phyloP scores from a whole-genome alignment of 2,113 vertebrate genomes.

The Lophochroa leadbeateri region DNA sequence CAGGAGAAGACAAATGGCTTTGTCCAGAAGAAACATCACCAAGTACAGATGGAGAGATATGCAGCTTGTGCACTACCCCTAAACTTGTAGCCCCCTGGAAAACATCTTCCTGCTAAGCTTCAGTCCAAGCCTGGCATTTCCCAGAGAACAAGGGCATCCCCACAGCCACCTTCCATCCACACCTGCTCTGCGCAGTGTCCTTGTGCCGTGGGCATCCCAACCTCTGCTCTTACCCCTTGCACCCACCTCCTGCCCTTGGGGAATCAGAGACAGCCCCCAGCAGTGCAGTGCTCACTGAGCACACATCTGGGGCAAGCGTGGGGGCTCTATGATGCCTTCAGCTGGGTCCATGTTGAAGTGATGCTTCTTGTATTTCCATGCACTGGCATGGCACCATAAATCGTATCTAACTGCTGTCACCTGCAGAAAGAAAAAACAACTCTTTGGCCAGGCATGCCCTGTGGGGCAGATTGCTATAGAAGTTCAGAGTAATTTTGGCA shows the following conservation, averaged over 20 bases:
- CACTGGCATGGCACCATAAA: not conserved
- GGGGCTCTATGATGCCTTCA: not conserved
- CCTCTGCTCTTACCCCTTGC: not conserved
- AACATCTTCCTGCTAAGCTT: not conserved
- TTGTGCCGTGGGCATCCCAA: accelerated
- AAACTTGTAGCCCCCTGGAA: not conserved
- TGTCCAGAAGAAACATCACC: not conserved
- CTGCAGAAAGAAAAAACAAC: not conserved
- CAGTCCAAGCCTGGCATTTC: not conserved
- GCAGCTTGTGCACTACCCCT: accelerated
- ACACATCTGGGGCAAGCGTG: accelerated
- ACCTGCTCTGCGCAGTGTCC: accelerated
- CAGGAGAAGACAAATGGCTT: not conserved
- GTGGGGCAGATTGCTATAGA: not conserved
- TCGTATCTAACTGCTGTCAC: not conserved
- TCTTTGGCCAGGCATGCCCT: not conserved
- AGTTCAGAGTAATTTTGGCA: not conserved
- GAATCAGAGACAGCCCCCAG: not conserved
- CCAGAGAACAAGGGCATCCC: not conserved
- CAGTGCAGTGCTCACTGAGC: accelerated
- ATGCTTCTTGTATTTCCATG: not conserved
- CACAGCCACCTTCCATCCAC: accelerated
- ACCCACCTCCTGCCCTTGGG: not conserved
- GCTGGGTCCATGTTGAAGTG: not conserved
- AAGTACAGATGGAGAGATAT: not conserved